A percentile compares a stretch with the other conserved stretches of the same genome.
These are phyloP conservation scores for Hydrolagus affinis DNA, from an alignment of 2,113 vertebrate genomes.

Conservation along the genomic window DNA sequence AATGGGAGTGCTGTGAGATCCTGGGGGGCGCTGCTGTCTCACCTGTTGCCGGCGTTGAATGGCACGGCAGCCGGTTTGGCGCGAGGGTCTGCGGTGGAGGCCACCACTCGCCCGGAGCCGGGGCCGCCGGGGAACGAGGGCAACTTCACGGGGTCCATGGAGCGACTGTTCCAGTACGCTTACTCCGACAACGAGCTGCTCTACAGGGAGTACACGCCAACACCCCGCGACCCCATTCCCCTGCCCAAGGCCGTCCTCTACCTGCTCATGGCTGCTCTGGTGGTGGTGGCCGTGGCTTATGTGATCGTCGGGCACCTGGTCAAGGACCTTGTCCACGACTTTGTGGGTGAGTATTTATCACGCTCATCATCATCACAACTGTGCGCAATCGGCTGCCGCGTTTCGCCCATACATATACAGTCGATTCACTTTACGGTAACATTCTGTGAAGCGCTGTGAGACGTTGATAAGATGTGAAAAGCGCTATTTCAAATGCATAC, in stretches of 20 bases:
- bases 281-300: constrained; percentile 75
- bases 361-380: not conserved
- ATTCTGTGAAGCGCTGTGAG: too few relatives aligned
- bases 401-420: too few relatives aligned
- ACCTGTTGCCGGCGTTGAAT: constrained; percentile 72
- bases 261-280: constrained; percentile 76
- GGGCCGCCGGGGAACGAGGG: constrained; percentile 60
- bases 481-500: too few relatives aligned
- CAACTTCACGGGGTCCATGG: constrained; percentile 68
- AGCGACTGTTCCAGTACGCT: constrained; percentile 67
- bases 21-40: constrained; percentile 74
- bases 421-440: too few relatives aligned
- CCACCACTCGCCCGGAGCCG: constrained; percentile 61
- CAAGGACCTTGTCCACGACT: constrained; percentile 76
- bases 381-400: too few relatives aligned
- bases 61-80: constrained; percentile 56
- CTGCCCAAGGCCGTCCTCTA: constrained; percentile 81
- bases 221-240: constrained; percentile 62
- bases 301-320: constrained; percentile 79
- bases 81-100: constrained; percentile 60
- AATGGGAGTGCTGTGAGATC: constrained; percentile 75
- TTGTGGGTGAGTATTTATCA: constrained; percentile 62
- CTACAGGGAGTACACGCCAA: constrained; percentile 67
- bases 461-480: too few relatives aligned
- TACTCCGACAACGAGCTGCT: constrained; percentile 70